phyloP scores from a whole-genome alignment of 2,113 vertebrate species.

The Smithornis capensis region DNA sequence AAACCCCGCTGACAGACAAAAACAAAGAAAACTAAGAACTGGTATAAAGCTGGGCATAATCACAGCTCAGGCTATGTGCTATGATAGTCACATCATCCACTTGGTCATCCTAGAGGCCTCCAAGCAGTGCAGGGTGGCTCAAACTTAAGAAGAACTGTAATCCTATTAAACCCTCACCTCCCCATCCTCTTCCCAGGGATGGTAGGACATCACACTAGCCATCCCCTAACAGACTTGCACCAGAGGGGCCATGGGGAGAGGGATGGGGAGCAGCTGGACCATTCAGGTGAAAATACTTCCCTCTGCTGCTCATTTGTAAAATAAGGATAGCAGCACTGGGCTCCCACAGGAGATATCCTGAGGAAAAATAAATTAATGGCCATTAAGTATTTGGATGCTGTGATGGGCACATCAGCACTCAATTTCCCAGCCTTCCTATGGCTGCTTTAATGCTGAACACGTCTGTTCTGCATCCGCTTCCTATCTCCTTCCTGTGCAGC shows the following conservation, averaged over 20 bases:
- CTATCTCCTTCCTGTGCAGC: background rate
- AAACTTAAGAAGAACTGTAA: background rate
- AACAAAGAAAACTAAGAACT: background rate
- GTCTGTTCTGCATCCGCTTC: background rate
- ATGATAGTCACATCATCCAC: background rate
- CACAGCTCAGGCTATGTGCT: background rate
- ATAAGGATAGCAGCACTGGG: background rate
- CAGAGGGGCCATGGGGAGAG: fast-evolving
- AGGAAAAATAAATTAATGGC: background rate
- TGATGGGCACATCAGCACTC: background rate
- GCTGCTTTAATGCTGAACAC: background rate
- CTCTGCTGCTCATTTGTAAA: background rate
- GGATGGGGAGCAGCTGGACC: background rate
- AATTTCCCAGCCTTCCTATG: fast-evolving
- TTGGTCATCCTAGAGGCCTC: background rate
- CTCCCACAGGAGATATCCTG: background rate
- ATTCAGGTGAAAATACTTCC: background rate
- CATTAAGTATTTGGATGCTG: background rate
- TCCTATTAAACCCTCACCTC: background rate
- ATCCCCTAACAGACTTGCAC: background rate
- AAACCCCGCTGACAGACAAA: background rate
- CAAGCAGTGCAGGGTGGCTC: background rate
- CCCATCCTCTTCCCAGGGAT: background rate
- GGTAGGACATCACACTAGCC: background rate
- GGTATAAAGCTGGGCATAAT: background rate